Evolutionary conservation across 2,888 invertebrate species (phyloP), one percentile per base, ranked within the genome.

Genomic region (Pandemis corylana): DNA sequence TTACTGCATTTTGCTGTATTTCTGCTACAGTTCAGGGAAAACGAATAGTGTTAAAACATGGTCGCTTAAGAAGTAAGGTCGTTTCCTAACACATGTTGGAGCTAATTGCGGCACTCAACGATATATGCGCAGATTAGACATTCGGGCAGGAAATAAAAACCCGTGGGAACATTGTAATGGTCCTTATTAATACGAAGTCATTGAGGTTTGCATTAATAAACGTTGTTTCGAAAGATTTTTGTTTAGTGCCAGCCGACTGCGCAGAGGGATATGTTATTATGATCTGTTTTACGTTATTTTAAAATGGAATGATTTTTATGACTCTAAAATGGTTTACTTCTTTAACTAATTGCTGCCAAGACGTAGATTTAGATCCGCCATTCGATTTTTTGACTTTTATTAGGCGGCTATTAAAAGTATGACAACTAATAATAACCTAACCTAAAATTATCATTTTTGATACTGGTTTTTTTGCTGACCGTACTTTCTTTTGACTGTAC

Each of bases 101-200:
- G n/a, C 36, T 49, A 65, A 49, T 49, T 65, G 20, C 68, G n/a
- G 56, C 20, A 80, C 80, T 78, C 79, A 80, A 81, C 79, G 84
- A 85, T 86, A 81, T 84, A 81, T 78, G 76, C 76, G 76, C 72
- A 73, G 71, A 81, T 84, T 82, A 80, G 83, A 82, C 81, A 85
- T 84, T 83, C 78, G 84, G 86, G 82, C 86, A 88, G 89, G 89
- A 90, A 90, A 84, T 84, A 83, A 85, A 85, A 87, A 85, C 80
- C 80, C 89, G 89, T 90, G 89, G 83, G 89, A 89, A 77, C 76
- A 73, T 68, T 70, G 53, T 72, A 56, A 72, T 71, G 72, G 68
- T 63, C 73, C 61, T 73, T 64, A 68, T 77, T 65, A 71, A 68
- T 42, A 56, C 62, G 13, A 15, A 69, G 74, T 67, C 76, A 76